Base-by-base conservation (phyloP, 2,113 vertebrate genomes). In the Dipodomys ordii region DNA sequence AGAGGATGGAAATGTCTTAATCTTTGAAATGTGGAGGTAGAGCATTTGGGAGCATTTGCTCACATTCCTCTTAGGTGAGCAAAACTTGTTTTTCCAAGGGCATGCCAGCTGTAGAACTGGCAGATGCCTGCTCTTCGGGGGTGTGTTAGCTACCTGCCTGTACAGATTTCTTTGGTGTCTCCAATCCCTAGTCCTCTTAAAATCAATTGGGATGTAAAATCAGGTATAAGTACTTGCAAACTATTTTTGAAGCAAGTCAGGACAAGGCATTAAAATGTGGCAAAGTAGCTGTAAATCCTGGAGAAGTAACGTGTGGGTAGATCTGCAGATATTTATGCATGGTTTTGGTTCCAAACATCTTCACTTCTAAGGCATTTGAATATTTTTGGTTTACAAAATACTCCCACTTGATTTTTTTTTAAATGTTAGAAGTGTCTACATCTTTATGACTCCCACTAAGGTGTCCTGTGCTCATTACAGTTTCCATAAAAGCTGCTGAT, bases 301-400 rank as follows among this genome's bases (percentile, higher is more conserved):
- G 78, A 87, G 81, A 86, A 96, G 79, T 44, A 77, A 25, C 6
- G 0, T 57, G 4, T 74, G 73, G 83, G 74, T 69, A 69, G 96
- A 95, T 49, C 73, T 87, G 49, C 64, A 57, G 25, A 32, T 94
- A 95, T 96, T 97, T 95, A 94, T 95, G 90, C 57, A 83, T 83
- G 88, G 74, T 84, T 86, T 95, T 71, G 79, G 81, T 93, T 94
- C 77, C 46, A 67, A 90, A 46, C 81, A 86, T 88, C 39, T 35
- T 46, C 2, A 7, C 94, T 95, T 97, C 78, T 92, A 93, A 77
- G 64, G 49, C 46, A 94, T 90, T 95, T 97, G 94, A 95, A 96
- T 97, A 94, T 96, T 97, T 97, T 97, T 96, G 95, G 96, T 96
- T 97, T 97, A 90, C 93, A 97, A 94, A 97, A 94, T 92, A 95